Evolutionary conservation across 2,888 invertebrate genomes (phyloP).

Genomic region (Sepiola atlantica): DNA sequence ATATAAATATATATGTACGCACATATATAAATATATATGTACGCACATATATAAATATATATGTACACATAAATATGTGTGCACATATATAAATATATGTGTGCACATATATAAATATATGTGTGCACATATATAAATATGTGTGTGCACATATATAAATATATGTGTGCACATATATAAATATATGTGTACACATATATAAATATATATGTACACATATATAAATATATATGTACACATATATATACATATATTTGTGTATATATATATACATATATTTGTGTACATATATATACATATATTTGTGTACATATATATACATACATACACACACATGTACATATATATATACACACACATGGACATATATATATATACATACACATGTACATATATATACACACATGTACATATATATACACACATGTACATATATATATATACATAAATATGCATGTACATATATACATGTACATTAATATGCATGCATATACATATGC

Average conservation of each 20-base stretch:
- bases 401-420: not conserved
- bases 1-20: not conserved
- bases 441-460: not conserved
- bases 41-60: not conserved
- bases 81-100: not conserved
- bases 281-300: not conserved
- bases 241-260: not conserved
- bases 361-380: not conserved
- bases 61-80: not conserved
- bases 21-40: not conserved
- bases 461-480: too few species aligned
- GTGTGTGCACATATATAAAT: not conserved
- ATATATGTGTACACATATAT: not conserved
- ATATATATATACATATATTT: not conserved
- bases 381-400: not conserved
- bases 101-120: not conserved
- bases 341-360: not conserved
- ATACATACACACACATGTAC: not conserved
- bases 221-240: not conserved
- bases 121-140: not conserved
- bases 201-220: not conserved
- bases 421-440: not conserved
- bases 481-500: not conserved
- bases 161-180: not conserved
- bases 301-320: not conserved